Evolutionary conservation across 2,113 vertebrate genomes (phyloP), one percentile per base, ranked within the genome.

Genomic region (Anhinga rufa): DNA sequence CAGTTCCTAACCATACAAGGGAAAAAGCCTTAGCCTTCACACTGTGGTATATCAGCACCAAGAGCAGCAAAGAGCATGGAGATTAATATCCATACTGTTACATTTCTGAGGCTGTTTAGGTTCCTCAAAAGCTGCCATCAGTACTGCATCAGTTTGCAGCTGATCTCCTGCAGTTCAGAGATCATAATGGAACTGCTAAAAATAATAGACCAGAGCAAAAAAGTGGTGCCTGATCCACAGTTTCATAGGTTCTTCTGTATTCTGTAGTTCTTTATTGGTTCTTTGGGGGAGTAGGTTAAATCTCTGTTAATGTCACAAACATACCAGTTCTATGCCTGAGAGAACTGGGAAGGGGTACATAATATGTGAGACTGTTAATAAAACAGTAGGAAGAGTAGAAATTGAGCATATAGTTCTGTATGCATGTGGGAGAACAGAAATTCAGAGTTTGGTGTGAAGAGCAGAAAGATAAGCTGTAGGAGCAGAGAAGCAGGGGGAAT

Each of bases 61-160:
- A 69, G 8, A 72, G 38, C 65, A 60, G 18, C 17, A 55, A n/a
- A n/a, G 26, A n/a, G 7, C 0, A 0, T 26, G n/a, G 32, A 70
- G n/a, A 61, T 64, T 12, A 80, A 66, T 48, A 62, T 14, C 55
- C 14, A 9, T 11, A 28, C 15, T 6, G 0, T 32, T 55, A 60
- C 15, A 9, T 38, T 86, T 88, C 38, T 78, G 29, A 79, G 55
- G 14, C 20, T 66, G 17, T 80, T 48, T 32, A 40, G 6, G 21
- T 40, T 90, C n/a, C 65, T 64, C 44, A 78, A 90, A 81, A 79
- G 38, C 42, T 81, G n/a, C n/a, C 17, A 1, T 75, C 48, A 46
- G 44, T 54, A 40, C 13, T 72, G 9, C 7, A 7, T 75, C 32
- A 12, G 20, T 36, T 71, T 78, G 22, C 29, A 83, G n/a, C 12